Percentiles rank a stretch among this genome's conserved stretches.
Evolutionary conservation across 2,113 vertebrate genomes (phyloP).

Genomic region (Hiodon tergisus): DNA sequence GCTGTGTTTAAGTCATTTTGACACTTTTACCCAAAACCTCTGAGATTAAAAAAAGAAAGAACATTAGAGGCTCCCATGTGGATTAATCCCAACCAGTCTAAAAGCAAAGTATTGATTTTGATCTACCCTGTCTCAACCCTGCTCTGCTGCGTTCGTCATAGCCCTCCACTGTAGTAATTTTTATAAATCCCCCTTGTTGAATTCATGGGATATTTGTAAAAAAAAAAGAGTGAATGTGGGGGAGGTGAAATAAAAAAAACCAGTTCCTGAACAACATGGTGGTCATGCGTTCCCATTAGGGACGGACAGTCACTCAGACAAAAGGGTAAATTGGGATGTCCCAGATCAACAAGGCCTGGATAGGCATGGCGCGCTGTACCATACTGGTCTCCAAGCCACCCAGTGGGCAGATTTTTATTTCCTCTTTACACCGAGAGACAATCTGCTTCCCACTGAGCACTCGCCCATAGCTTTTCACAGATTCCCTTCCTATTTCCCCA

Average conservation of each 20-base stretch:
- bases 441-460: constrained; percentile 65
- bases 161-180: constrained; percentile 45
- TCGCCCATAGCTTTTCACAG: constrained; percentile 63
- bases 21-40: constrained; percentile 62
- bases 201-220: constrained; percentile 68
- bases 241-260: constrained; percentile 18
- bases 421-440: constrained; percentile 63
- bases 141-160: constrained; percentile 65
- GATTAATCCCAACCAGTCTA: constrained; percentile 76
- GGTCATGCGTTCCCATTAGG: constrained; percentile 64
- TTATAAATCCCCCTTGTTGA: constrained; percentile 63
- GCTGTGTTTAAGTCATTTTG: constrained; percentile 51
- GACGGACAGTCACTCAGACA: constrained; percentile 64
- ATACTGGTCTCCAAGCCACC: constrained; percentile 51
- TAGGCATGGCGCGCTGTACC: constrained; percentile 65
- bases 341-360: constrained; percentile 71
- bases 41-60: constrained; percentile 65
- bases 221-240: constrained; percentile 54
- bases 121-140: constrained; percentile 77
- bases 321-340: constrained; percentile 67
- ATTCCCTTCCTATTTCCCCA: constrained; percentile 61
- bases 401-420: constrained; percentile 51
- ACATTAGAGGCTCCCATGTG: constrained; percentile 72
- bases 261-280: constrained; percentile 50
- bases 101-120: constrained; percentile 92